These are phyloP conservation scores for Drosophila picticornis DNA, from an alignment of 2,888 invertebrate species.

Conservation along the genomic window DNA sequence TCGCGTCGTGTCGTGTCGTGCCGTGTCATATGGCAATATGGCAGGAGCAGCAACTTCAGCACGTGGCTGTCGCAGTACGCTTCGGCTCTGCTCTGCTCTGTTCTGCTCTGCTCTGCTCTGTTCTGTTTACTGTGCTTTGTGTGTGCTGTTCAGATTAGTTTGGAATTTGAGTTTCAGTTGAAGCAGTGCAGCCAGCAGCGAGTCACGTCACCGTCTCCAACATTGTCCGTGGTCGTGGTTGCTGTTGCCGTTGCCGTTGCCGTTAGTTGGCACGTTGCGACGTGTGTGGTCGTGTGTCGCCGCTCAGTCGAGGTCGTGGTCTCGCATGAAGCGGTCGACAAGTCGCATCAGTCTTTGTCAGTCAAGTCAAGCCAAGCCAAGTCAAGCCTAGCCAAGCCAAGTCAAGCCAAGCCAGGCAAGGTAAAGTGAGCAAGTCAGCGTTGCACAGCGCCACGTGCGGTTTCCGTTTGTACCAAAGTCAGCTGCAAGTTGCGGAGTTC, in stretches of 20 bases:
- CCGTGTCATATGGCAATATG: background rate
- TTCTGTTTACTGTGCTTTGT: background rate
- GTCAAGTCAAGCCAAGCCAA: constrained; percentile 6
- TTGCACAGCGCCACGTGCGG: constrained; percentile 40
- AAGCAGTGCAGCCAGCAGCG: constrained; percentile 59
- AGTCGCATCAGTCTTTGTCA: constrained; percentile 24
- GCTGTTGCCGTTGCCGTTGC: constrained; percentile 30
- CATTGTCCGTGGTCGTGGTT: constrained; percentile 61
- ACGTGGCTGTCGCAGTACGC: constrained; percentile 35
- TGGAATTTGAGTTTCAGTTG: constrained; percentile 41
- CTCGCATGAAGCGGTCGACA: constrained; percentile 68
- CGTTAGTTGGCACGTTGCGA: constrained; percentile 24
- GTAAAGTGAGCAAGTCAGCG: constrained; percentile 28
- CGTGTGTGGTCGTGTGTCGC: constrained; percentile 36
- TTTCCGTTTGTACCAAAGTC: constrained; percentile 10
- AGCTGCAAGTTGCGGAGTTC: constrained; percentile 17
- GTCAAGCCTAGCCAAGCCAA: constrained; percentile 6
- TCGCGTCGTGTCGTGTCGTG: background rate
- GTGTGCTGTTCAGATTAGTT: constrained; percentile 26
- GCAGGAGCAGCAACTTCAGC: constrained; percentile 25
- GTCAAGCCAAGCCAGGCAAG: constrained; percentile 10
- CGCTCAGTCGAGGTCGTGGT: constrained; percentile 69
- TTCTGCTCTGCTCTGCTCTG: background rate
- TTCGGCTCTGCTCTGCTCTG: background rate
- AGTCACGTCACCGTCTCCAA: constrained; percentile 49